Conservation (phyloP, 1,140 invertebrate species). For the Physella acuta region DNA sequence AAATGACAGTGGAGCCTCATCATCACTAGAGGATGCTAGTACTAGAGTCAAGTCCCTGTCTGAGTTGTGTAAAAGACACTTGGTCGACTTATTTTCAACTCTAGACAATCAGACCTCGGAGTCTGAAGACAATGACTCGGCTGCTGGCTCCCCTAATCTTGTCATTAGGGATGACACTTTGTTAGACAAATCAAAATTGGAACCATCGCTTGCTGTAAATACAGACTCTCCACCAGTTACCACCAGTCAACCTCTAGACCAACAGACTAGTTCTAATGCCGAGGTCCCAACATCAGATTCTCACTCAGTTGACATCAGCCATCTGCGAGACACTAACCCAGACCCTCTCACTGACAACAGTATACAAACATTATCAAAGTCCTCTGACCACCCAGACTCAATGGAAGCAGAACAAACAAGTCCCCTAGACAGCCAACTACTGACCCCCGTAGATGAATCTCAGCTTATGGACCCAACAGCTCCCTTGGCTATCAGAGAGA, state of each 20-base stretch:
- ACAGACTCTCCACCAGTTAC: too few species aligned
- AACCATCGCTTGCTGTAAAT: not conserved
- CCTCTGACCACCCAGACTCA: not conserved
- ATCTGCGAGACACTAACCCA: not conserved
- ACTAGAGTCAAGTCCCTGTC: constrained; percentile 10
- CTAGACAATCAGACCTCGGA: constrained; percentile 18
- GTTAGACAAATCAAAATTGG: not conserved
- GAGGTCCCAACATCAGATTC: not conserved
- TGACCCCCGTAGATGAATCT: not conserved
- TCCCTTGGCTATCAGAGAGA: constrained; percentile 1
- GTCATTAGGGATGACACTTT: not conserved
- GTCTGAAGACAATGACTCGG: constrained; percentile 14
- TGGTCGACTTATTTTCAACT: constrained; percentile 1
- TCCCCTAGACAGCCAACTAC: not conserved
- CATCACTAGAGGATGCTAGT: too few species aligned
- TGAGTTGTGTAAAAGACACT: constrained; percentile 11
- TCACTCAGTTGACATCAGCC: not conserved
- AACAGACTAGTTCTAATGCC: not conserved
- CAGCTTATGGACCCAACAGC: constrained; percentile 2
- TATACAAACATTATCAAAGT: not conserved
- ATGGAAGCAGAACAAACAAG: not conserved
- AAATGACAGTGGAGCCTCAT: too few species aligned
- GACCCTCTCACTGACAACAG: not conserved
- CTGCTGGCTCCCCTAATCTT: not conserved
- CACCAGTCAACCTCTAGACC: not conserved